These are phyloP conservation scores for Drosophila parvula DNA, from an alignment of 1,140 invertebrate genomes.

Conservation along the genomic window DNA sequence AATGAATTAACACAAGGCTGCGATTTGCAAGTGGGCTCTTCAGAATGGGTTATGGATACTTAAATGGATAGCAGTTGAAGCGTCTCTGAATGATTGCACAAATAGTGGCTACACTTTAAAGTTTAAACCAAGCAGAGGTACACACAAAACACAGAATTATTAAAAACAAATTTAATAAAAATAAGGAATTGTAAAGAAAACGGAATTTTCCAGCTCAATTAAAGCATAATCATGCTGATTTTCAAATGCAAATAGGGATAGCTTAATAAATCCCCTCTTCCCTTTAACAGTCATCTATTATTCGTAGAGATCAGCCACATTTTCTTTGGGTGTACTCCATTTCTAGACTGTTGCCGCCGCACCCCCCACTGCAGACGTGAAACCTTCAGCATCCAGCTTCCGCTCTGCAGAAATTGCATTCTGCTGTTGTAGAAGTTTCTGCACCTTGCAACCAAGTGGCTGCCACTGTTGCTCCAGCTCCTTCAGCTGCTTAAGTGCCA, in stretches of 20 bases:
- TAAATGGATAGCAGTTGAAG: constrained; percentile 18
- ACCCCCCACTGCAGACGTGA: too few relatives aligned
- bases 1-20: constrained; percentile 41
- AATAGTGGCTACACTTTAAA: constrained; percentile 24
- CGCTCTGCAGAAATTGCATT: constrained; percentile 64
- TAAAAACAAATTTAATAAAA: background rate
- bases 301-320: background rate
- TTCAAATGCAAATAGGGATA: too few relatives aligned
- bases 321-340: constrained; percentile 8
- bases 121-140: background rate
- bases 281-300: background rate
- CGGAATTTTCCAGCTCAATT: too few relatives aligned
- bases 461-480: constrained; percentile 45
- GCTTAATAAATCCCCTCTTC: too few relatives aligned
- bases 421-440: constrained; percentile 67
- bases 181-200: background rate
- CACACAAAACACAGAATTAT: background rate
- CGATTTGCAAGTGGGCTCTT: background rate
- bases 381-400: background rate
- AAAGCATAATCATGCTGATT: too few relatives aligned
- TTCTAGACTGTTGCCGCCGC: background rate
- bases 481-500: constrained; percentile 74
- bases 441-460: constrained; percentile 71
- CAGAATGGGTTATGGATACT: constrained; percentile 20
- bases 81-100: constrained; percentile 51